Base-by-base conservation (phyloP, 1,140 invertebrate genomes). In the Bombus terrestris region DNA sequence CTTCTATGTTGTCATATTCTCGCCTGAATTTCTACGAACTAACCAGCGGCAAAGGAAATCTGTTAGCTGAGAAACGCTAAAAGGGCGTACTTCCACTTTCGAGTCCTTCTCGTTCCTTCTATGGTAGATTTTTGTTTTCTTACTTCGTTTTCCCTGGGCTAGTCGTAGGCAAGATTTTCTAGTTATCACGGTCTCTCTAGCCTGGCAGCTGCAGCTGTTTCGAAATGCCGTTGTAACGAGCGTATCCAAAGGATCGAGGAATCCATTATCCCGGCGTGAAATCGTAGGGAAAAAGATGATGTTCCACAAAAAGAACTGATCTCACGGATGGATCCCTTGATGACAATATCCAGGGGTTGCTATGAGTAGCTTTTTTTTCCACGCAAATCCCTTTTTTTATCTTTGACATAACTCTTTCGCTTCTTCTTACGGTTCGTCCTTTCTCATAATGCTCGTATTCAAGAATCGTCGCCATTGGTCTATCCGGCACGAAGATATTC, bases 181-280 rank as follows among this genome's bases (percentile, higher is more conserved):
- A 87, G 57, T 75, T 86, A 80, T 83, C 89, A 86, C 15, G 83
- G 72, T 73, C 66, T 78, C 71, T 78, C 71, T 75, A 83, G 64
- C 74, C 72, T 35, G 91, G 92, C 94, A 94, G 94, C 94, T 95
- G 94, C 93, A 92, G 92, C 91, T 92, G 92, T 94, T 94, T 93
- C 94, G 91, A 94, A 53, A 94, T 94, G 90, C 91, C 90, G 89
- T 93, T 91, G 94, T 94, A 94, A 94, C 92, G 93, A 94, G 94
- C 94, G 94, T 93, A 94, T 94, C 94, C 91, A 94, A 94, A 93
- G 92, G 93, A 94, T 93, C 94, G 91, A 88, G 88, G 91, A 92
- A 93, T 92, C 91, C 90, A 94, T 93, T 94, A 93, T 94, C 88
- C 89, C 90, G 86, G 92, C 92, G 93, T 95, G 93, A 94, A 95